Percentiles rank a stretch among this genome's conserved stretches.
These are phyloP conservation scores for Anguilla obscura DNA, from an alignment of 2,797 vertebrate genomes.

Conservation along the genomic window DNA sequence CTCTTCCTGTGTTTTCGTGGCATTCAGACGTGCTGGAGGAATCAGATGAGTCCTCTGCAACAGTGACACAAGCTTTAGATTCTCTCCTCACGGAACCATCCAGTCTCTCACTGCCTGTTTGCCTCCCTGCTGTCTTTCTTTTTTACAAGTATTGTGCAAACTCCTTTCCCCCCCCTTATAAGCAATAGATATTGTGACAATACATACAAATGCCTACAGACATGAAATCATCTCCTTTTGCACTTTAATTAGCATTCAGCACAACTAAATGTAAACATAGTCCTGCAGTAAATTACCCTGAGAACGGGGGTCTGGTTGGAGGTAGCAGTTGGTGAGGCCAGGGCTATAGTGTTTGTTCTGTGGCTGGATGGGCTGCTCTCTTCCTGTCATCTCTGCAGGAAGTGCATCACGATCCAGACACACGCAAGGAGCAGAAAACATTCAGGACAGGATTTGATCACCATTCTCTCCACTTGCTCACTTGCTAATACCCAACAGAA, in stretches of 20 bases:
- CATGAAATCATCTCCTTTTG: too few species aligned
- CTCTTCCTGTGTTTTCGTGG: conserved; percentile 56
- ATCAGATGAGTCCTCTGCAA: conserved; percentile 64
- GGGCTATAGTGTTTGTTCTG: background rate
- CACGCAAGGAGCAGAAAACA: background rate
- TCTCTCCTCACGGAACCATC: background rate
- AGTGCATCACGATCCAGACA: background rate
- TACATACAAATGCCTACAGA: too few species aligned
- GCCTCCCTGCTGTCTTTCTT: background rate
- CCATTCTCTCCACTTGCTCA: background rate
- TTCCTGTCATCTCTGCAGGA: background rate
- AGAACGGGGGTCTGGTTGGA: too few species aligned
- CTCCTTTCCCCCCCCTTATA: too few species aligned
- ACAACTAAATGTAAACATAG: too few species aligned
- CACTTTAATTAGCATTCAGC: too few species aligned
- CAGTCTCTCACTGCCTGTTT: background rate
- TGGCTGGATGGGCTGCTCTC: background rate
- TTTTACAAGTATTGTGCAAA: background rate
- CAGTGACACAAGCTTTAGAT: conserved; percentile 9
- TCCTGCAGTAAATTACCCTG: background rate
- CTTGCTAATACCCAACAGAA: background rate
- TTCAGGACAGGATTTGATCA: background rate
- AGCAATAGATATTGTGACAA: too few species aligned
- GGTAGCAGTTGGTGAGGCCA: too few species aligned
- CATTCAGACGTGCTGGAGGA: conserved; percentile 67